phyloP scores from a whole-genome alignment of 1,140 invertebrate genomes.

The Portunus trituberculatus region DNA sequence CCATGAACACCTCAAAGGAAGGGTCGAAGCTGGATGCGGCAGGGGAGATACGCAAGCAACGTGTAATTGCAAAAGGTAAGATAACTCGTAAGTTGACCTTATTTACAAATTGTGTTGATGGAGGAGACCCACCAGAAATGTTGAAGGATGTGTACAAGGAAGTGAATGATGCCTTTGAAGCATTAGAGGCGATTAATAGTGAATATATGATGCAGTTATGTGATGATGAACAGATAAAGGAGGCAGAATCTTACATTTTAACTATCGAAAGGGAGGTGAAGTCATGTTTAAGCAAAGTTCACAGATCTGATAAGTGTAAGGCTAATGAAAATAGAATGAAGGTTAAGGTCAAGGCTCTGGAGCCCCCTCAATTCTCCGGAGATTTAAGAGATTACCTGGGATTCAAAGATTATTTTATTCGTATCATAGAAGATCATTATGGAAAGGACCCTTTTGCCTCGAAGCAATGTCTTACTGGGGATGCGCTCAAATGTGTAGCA shows the following conservation, averaged over 20 bases:
- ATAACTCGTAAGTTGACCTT: neutral
- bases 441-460: neutral
- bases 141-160: neutral
- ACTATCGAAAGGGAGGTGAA: neutral
- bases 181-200: neutral
- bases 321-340: neutral
- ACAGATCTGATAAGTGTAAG: neutral
- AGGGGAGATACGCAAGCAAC: too few species aligned
- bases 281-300: neutral
- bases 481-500: neutral
- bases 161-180: neutral
- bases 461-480: neutral
- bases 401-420: neutral
- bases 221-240: slow-evolving; percentile 3
- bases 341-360: too few species aligned
- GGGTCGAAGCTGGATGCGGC: too few species aligned
- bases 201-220: neutral
- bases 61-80: neutral
- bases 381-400: slow-evolving; percentile 11
- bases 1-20: neutral
- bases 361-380: neutral
- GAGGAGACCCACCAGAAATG: neutral
- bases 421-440: neutral
- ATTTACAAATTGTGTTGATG: neutral
- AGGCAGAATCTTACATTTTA: slow-evolving; percentile 6